These are phyloP conservation scores for Ectemnius lituratus DNA, from an alignment of 2,888 invertebrate species.

Conservation along the genomic window DNA sequence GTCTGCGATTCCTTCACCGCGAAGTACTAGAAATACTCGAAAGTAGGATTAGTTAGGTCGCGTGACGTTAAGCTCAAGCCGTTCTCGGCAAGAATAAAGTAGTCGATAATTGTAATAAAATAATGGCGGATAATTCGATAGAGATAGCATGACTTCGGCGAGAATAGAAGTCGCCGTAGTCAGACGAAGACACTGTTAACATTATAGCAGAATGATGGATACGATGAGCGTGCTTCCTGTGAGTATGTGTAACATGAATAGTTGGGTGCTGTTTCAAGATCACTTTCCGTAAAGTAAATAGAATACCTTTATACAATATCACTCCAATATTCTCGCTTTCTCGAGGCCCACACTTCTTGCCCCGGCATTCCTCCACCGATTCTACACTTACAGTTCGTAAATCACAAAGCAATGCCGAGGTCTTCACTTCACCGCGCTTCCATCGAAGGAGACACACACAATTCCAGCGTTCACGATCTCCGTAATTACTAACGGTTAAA, in stretches of 20 bases:
- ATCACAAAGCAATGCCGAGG: background rate
- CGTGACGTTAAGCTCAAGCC: conserved; percentile 13
- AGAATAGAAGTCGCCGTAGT: conserved; percentile 12
- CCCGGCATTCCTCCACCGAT: too few species aligned
- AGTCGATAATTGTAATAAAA: conserved; percentile 11
- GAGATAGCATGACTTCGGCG: conserved; percentile 9
- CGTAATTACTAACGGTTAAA: conserved; percentile 14
- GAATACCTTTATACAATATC: conserved; percentile 4
- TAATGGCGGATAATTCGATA: background rate
- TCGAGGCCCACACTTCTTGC: background rate
- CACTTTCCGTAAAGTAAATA: conserved; percentile 14
- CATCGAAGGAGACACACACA: background rate
- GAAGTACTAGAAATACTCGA: background rate
- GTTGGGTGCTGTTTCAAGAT: conserved; percentile 2
- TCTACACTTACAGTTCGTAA: too few species aligned
- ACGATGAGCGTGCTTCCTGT: conserved; percentile 7
- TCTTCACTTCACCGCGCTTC: background rate
- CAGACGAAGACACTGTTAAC: conserved; percentile 13
- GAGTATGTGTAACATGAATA: conserved; percentile 6
- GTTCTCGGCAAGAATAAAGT: background rate
- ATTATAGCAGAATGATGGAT: too few species aligned
- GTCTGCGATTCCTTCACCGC: background rate
- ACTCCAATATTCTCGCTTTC: background rate
- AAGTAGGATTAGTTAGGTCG: conserved; percentile 6
- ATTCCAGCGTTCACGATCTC: background rate